These are phyloP conservation scores for Lycopodina hypogea DNA, from an alignment of 37 sponge, comb jelly and placozoan genomes.

Conservation along the genomic window DNA sequence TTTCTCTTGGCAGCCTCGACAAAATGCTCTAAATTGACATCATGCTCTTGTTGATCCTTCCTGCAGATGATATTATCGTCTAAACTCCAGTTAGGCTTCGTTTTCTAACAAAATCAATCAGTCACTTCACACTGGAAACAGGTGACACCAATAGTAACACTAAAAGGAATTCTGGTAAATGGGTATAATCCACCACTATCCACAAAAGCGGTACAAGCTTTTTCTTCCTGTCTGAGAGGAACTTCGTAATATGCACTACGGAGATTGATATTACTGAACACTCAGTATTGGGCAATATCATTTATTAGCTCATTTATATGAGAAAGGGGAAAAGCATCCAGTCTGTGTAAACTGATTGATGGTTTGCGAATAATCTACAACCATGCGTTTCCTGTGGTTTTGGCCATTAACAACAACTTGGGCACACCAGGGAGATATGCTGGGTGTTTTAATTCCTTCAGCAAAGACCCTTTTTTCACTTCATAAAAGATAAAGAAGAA, in stretches of 20 bases:
- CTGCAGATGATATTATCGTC: slow-evolving; percentile 5
- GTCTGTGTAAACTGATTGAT: slow-evolving; percentile 9
- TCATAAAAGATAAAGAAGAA: background rate
- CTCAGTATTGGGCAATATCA: slow-evolving; percentile 7
- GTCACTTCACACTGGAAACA: slow-evolving; percentile 1
- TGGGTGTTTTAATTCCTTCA: slow-evolving; percentile 11
- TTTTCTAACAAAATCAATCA: background rate
- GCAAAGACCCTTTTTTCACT: background rate
- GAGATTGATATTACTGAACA: slow-evolving; percentile 6
- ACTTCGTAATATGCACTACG: slow-evolving; percentile 13
- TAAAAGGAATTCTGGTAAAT: slow-evolving; percentile 19
- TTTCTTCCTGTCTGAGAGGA: background rate
- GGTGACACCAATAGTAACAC: slow-evolving; percentile 3
- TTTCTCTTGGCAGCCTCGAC: background rate
- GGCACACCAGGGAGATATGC: slow-evolving; percentile 6
- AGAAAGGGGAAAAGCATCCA: background rate
- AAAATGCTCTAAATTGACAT: slow-evolving; percentile 1
- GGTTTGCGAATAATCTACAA: slow-evolving; percentile 10
- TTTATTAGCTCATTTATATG: background rate
- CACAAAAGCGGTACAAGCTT: background rate
- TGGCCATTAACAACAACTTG: background rate
- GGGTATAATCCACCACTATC: slow-evolving; percentile 13
- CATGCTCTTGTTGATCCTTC: slow-evolving; percentile 8
- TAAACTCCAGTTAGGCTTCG: background rate
- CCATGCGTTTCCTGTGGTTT: slow-evolving; percentile 14